Conservation (phyloP, 2,797 vertebrate species). For the Prunella strophiata region DNA sequence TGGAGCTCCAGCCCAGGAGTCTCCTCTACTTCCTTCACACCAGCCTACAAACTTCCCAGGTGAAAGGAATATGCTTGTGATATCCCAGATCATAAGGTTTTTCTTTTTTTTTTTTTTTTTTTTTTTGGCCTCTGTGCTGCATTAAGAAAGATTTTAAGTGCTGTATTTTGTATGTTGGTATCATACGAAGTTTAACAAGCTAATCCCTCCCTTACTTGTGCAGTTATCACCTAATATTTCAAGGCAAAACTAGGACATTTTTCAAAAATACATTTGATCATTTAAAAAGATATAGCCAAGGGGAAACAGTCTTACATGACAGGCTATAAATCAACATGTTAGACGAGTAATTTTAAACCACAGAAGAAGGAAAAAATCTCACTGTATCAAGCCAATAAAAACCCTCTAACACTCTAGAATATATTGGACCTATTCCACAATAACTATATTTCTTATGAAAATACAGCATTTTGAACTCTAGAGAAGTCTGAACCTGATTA, state of each 20-base stretch:
- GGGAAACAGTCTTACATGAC: slow-evolving; percentile 39
- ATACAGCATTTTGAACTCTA: slow-evolving; percentile 14
- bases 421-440: slow-evolving; percentile 30
- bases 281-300: slow-evolving; percentile 39
- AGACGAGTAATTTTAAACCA: slow-evolving; percentile 55
- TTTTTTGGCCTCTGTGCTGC: neutral
- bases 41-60: neutral
- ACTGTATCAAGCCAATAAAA: slow-evolving; percentile 45
- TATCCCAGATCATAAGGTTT: neutral
- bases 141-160: neutral
- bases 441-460: slow-evolving; percentile 23
- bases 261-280: slow-evolving; percentile 28
- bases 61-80: neutral
- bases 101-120: neutral
- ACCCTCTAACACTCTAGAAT: neutral
- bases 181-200: slow-evolving; percentile 1
- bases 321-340: slow-evolving; percentile 41
- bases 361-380: neutral
- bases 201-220: neutral
- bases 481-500: slow-evolving; percentile 13
- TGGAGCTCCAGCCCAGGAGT: neutral
- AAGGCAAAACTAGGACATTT: slow-evolving; percentile 36
- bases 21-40: neutral
- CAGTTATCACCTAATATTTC: slow-evolving; percentile 46
- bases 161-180: neutral